Evolutionary conservation across 2,888 invertebrate species (phyloP).

Genomic region (Ethmia dodecea): DNA sequence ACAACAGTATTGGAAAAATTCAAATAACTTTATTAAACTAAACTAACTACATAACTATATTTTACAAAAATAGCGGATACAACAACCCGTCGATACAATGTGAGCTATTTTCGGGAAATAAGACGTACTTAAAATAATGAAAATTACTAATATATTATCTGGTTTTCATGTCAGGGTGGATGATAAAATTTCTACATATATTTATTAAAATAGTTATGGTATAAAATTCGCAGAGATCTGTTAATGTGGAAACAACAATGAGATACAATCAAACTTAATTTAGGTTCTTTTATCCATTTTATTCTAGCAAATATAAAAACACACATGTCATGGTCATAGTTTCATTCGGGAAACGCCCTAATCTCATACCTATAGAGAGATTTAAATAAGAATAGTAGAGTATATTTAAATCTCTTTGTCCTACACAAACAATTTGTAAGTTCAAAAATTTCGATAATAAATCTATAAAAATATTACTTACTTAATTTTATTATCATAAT

Average conservation of each 20-base stretch:
- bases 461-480: conserved; percentile 10
- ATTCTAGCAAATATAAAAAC: neutral
- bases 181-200: neutral
- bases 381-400: neutral
- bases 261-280: neutral
- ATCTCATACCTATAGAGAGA: too few relatives aligned
- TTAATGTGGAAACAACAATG: neutral
- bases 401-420: neutral
- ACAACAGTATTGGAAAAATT: conserved; percentile 27
- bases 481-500: neutral
- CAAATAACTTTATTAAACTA: conserved; percentile 50
- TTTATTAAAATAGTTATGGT: neutral
- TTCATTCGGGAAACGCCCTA: too few relatives aligned
- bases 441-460: conserved; percentile 7
- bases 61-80: conserved; percentile 40
- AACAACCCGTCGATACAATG: conserved; percentile 27
- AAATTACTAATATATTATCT: too few relatives aligned
- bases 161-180: too few relatives aligned
- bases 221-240: neutral
- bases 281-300: too few relatives aligned
- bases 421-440: neutral
- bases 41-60: conserved; percentile 38
- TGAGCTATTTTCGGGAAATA: neutral
- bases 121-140: too few relatives aligned
- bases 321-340: conserved; percentile 2